Conservation (phyloP, 2,888 invertebrate species). For the Nephrotoma appendiculata region DNA sequence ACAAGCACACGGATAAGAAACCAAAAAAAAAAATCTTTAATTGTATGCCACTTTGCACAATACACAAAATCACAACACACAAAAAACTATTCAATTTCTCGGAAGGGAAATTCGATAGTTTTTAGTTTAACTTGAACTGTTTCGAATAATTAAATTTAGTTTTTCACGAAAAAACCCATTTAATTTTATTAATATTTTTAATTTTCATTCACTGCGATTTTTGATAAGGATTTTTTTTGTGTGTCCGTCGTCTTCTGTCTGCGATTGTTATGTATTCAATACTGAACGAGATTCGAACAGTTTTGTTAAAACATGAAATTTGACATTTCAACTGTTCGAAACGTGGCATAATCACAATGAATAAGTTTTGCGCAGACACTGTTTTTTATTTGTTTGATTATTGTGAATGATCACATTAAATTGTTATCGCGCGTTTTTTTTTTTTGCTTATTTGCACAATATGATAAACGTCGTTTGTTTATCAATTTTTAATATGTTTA, state of each 20-base stretch:
- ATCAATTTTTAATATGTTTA: no score
- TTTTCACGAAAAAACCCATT: neutral
- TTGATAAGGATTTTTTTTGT: neutral
- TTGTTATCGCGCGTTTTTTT: no score
- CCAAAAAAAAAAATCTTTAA: neutral
- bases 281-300: neutral
- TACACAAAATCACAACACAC: neutral
- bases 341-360: no score
- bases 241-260: neutral
- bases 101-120: neutral
- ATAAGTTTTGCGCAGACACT: no score
- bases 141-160: neutral
- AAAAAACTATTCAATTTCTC: neutral
- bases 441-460: no score
- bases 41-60: neutral
- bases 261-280: neutral
- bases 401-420: no score
- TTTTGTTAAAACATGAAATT: neutral
- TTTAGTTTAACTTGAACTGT: neutral
- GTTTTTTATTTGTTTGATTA: no score
- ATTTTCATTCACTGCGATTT: neutral
- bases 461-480: no score
- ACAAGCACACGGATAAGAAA: neutral
- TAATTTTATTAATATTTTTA: neutral
- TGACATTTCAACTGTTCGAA: neutral